Conservation (phyloP, 2,113 vertebrate species). For the Copsychus sechellarum region DNA sequence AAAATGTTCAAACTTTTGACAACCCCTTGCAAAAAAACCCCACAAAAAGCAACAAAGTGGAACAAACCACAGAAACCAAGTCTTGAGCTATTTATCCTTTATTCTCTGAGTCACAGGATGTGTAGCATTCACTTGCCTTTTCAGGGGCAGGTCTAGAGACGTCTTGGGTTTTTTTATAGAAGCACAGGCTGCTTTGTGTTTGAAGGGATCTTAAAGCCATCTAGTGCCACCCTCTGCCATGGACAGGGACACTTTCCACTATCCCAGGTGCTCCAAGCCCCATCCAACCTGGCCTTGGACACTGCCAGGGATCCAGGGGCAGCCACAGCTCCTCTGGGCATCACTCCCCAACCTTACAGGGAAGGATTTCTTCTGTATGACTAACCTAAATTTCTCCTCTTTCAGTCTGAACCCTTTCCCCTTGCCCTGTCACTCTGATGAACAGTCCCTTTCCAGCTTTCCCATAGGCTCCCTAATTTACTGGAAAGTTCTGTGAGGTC, state of each 20-base stretch:
- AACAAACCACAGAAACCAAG: neutral
- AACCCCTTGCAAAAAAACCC: neutral
- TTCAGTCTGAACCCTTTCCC: neutral
- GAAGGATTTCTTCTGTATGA: neutral
- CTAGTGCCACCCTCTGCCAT: neutral
- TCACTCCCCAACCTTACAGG: neutral
- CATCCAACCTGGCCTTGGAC: rapidly evolving
- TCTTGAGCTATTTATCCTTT: neutral
- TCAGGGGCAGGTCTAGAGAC: neutral
- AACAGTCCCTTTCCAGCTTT: neutral
- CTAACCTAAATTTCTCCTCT: neutral
- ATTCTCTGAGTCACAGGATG: neutral
- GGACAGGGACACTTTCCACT: neutral
- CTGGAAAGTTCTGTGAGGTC: neutral
- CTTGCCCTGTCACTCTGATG: neutral
- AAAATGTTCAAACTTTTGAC: neutral
- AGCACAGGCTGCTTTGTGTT: neutral
- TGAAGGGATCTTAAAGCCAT: neutral
- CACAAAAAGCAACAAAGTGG: neutral
- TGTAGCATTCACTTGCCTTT: neutral
- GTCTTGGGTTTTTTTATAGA: neutral
- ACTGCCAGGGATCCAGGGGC: neutral
- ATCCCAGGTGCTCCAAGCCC: neutral
- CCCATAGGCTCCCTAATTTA: rapidly evolving
- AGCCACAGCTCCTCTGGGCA: neutral